Base-by-base conservation (phyloP, 2,113 vertebrate genomes). In the Hyla sarda region DNA sequence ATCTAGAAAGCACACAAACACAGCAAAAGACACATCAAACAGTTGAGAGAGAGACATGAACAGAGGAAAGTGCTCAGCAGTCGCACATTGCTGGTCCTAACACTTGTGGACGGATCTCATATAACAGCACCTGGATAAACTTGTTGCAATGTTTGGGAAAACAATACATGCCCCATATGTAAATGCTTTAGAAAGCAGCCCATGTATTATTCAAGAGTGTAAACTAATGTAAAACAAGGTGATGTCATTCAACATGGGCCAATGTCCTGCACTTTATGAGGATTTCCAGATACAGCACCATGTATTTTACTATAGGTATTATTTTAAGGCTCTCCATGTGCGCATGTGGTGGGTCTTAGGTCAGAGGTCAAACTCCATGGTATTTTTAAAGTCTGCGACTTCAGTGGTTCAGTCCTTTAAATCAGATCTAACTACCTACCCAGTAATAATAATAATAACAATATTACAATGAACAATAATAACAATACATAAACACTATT, bases 341-440 rank as follows among this genome's bases (percentile, higher is more conserved):
- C 23, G 74, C 67, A 81, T 37, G 32, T 88, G 88, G 73, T 76
- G 83, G 86, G 83, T 52, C 62, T 85, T 37, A 86, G 93, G 94
- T 95, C 93, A 94, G 92, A 93, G 93, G 93, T 95, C 94, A 92
- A 82, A 41, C 89, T 78, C 82, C 54, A 87, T 54, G 71, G 85
- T 80, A 69, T 82, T 90, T 30, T 76, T 73, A 86, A 89, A 90
- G 87, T 76, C 87, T 45, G 79, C 16, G 73, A 87, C 75, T 90
- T 90, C 87, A 88, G 87, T 88, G 82, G 87, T 41, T 84, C 0
- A 17, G 85, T 85, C 82, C 67, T 87, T 82, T 50, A 21, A 25
- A 32, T 45, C 60, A 78, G 79, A 62, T 75, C 5, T 82, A 89
- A 88, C 67, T 87, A 84, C 60, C 7, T 80, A 85, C 73, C 48